Percentiles rank a stretch among this genome's conserved stretches.
Conservation (phyloP, 2,888 invertebrate genomes). For the Rugalucina vietnamica region DNA sequence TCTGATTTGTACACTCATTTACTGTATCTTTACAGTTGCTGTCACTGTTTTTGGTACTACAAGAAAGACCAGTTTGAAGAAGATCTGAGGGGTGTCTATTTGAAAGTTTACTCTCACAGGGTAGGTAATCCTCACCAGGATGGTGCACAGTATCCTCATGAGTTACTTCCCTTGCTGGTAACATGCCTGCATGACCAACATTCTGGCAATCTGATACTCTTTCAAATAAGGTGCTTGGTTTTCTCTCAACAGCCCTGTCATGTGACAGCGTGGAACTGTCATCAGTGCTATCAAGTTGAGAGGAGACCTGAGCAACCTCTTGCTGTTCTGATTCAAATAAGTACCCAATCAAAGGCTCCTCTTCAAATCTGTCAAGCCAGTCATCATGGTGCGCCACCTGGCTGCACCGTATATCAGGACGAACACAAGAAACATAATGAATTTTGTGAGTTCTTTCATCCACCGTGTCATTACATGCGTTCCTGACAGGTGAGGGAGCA, state of each 20-base stretch:
- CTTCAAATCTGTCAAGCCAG: background rate
- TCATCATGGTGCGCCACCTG: background rate
- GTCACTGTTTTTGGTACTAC: background rate
- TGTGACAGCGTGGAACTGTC: too few relatives aligned
- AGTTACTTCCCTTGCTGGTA: background rate
- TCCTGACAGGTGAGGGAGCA: background rate
- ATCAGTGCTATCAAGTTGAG: too few relatives aligned
- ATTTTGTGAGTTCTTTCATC: background rate
- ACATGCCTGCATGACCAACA: constrained; percentile 21
- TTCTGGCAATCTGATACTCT: background rate
- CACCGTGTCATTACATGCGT: background rate
- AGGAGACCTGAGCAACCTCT: background rate
- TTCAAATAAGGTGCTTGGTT: too few relatives aligned
- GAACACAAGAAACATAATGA: background rate
- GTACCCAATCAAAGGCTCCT: background rate
- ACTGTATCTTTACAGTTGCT: background rate
- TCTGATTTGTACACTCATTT: background rate
- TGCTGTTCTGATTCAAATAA: background rate
- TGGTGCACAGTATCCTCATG: background rate
- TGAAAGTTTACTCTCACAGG: background rate
- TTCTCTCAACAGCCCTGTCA: too few relatives aligned
- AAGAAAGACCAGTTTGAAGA: background rate
- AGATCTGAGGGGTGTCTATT: background rate
- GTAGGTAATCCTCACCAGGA: background rate
- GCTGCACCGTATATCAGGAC: background rate